Evolutionary conservation across 1,140 invertebrate genomes (phyloP), one percentile per base, ranked within the genome.

Genomic region (Heliothis virescens): DNA sequence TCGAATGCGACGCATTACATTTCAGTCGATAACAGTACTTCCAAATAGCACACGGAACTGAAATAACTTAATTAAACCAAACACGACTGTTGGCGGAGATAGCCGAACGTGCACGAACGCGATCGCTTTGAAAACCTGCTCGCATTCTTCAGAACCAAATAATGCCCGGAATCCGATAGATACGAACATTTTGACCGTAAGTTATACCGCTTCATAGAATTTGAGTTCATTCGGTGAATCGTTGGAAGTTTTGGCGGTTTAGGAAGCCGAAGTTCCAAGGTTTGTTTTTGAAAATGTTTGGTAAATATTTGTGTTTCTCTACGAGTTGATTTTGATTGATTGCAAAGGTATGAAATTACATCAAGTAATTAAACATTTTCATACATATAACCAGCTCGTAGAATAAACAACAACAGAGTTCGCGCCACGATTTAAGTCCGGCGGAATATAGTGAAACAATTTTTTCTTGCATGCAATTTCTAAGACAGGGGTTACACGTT

Each of bases 21-120:
- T 41, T 7, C 34, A 41, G 3, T 41, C 34, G 34, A 41, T 41
- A 41, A 5, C 3, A 41, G 34, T 41, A 41, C 34, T 12, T 62
- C 34, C 29, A 67, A 41, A 67, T 67, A 18, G 41, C 63, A 48
- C 47, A 5, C n/a, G 9, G 41, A 48, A 48, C 41, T 67, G 41
- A 41, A 67, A 48, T 67, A 67, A 67, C 63, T 67, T 67, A 48
- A 41, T 48, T 67, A 67, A 67, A 41, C 41, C n/a, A 18, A 9
- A 11, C 63, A 67, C 63, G 63, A 47, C 10, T 9, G 34, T n/a
- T 67, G n/a, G 21, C 63, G 63, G 26, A 48, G 41, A 67, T 48
- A 48, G 10, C 15, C 63, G 63, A 67, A 10, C 63, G 41, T 67
- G 41, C 63, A 48, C 63, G 63, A 67, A 67, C 16, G 63, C 63